phyloP scores from a whole-genome alignment of 2,888 invertebrate genomes.

The Eumacrocentrus americanus region DNA sequence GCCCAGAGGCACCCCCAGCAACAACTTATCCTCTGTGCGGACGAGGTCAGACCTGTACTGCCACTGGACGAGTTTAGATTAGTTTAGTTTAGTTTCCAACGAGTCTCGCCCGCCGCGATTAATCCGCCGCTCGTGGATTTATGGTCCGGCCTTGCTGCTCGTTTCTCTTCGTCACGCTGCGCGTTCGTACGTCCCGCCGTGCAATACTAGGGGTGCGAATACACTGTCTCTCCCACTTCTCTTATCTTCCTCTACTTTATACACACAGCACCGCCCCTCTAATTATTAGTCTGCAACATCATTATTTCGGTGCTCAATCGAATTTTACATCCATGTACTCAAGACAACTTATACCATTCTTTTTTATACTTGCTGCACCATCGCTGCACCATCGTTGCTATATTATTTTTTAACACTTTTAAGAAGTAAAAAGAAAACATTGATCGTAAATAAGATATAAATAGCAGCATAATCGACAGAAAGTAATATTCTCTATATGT shows the following conservation, averaged over 20 bases:
- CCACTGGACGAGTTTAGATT: constrained; percentile 56
- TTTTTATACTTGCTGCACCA: background rate
- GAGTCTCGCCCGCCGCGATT: constrained; percentile 55
- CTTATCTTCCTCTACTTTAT: constrained; percentile 5
- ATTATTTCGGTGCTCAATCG: background rate
- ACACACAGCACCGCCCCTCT: background rate
- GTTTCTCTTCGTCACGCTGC: constrained; percentile 54
- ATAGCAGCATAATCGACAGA: too few species aligned
- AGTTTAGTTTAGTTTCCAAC: constrained; percentile 58
- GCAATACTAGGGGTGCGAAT: constrained; percentile 14
- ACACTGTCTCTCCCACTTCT: background rate
- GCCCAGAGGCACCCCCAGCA: background rate
- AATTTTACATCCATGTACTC: background rate
- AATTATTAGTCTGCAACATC: background rate
- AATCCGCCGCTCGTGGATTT: constrained; percentile 54
- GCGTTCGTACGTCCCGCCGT: constrained; percentile 11
- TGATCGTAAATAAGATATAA: too few species aligned
- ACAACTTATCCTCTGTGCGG: background rate
- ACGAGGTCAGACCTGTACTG: constrained; percentile 1
- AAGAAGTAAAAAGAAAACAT: background rate
- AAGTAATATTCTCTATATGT: too few species aligned
- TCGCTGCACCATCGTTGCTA: background rate
- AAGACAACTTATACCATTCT: too few species aligned
- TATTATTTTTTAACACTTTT: background rate
- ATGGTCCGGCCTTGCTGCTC: constrained; percentile 51